phyloP scores from a whole-genome alignment of 2,113 vertebrate species.

The Lycocorax pyrrhopterus region DNA sequence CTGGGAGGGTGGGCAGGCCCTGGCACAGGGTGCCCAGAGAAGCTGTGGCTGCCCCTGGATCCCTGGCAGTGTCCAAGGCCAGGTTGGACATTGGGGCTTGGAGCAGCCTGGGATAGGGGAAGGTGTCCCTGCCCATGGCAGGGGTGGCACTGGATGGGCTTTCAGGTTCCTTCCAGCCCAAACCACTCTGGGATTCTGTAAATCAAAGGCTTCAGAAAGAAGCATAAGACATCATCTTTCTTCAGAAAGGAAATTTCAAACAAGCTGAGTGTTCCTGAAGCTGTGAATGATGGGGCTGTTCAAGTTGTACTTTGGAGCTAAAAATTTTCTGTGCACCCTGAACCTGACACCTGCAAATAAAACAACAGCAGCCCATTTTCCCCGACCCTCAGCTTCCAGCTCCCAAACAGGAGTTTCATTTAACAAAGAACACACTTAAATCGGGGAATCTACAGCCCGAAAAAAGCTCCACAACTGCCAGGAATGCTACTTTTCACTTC shows the following conservation, averaged over 20 bases:
- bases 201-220: neutral
- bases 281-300: neutral
- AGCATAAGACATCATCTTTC: neutral
- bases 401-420: neutral
- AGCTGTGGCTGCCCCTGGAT: neutral
- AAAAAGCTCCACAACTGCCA: neutral
- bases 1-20: neutral
- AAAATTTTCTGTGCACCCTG: neutral
- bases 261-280: neutral
- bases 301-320: neutral
- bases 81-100: neutral
- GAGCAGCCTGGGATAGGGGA: neutral
- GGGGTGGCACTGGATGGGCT: neutral
- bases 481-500: neutral
- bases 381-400: neutral
- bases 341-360: neutral
- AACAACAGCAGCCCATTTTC: neutral
- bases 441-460: neutral
- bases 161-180: neutral
- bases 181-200: neutral
- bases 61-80: neutral
- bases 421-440: neutral
- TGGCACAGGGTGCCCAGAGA: neutral
- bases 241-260: neutral
- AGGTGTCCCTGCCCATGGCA: neutral